Conservation (phyloP, 2,888 invertebrate species). For the Galerucella calmariensis region DNA sequence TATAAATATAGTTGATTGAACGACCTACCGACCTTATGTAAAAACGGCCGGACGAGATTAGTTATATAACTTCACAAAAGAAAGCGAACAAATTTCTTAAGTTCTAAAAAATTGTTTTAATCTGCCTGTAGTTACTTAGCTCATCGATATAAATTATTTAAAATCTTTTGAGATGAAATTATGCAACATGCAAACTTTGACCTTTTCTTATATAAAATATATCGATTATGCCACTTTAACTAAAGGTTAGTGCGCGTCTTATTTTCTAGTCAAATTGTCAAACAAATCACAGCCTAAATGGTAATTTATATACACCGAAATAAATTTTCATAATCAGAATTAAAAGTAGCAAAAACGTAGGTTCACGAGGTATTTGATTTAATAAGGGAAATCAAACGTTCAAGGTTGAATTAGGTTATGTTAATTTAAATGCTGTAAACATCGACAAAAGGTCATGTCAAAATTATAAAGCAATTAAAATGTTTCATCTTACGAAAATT, state of each 20-base stretch:
- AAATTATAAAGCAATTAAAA: not conserved
- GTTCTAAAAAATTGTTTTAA: slow-evolving; percentile 2
- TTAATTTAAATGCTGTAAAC: not conserved
- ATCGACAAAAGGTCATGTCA: slow-evolving; percentile 1
- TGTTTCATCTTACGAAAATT: not conserved
- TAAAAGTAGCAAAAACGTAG: not conserved
- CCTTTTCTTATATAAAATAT: slow-evolving; percentile 28
- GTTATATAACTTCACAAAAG: slow-evolving; percentile 21
- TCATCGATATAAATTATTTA: slow-evolving; percentile 26
- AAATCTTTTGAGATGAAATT: slow-evolving; percentile 18
- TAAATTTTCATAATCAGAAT: slow-evolving; percentile 13
- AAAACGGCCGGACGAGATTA: not conserved
- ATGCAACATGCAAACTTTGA: slow-evolving; percentile 23
- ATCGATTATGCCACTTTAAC: slow-evolving; percentile 23
- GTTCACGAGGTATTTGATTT: not conserved
- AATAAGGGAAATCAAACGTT: not conserved
- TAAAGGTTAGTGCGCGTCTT: slow-evolving; percentile 21
- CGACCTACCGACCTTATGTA: slow-evolving; percentile 1
- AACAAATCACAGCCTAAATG: slow-evolving; percentile 23
- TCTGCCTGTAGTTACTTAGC: slow-evolving; percentile 11
- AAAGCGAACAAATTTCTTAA: slow-evolving; percentile 21
- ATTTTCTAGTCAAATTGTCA: slow-evolving; percentile 21
- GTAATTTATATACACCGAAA: slow-evolving; percentile 11
- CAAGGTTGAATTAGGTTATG: not conserved
- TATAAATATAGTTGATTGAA: too few species aligned